Evolutionary conservation across 1,140 invertebrate species (phyloP).

Genomic region (Sminthurinus signatus): DNA sequence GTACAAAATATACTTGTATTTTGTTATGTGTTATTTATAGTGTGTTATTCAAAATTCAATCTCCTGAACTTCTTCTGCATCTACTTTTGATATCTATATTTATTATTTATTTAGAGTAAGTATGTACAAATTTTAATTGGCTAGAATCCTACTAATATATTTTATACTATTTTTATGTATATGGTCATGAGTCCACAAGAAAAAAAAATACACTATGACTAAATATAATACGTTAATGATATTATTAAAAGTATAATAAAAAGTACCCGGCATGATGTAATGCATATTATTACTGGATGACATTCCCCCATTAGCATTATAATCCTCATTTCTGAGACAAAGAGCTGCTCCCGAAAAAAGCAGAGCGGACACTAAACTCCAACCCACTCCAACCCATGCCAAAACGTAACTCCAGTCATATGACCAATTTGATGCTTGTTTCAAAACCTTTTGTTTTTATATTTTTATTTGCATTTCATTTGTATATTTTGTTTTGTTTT

Average conservation of each 20-base stretch:
- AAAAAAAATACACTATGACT: neutral
- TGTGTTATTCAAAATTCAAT: too few relatives aligned
- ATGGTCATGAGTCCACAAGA: neutral
- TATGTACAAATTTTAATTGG: neutral
- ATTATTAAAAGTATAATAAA: conserved; percentile 2
- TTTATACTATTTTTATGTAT: neutral
- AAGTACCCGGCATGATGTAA: conserved; percentile 92
- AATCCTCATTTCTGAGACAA: conserved; percentile 74
- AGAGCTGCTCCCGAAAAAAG: conserved; percentile 86
- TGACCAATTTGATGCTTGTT: conserved; percentile 73
- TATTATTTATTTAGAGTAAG: too few relatives aligned
- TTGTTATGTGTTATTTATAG: too few relatives aligned
- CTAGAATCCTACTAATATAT: conserved; percentile 11
- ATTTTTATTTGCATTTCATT: too few relatives aligned
- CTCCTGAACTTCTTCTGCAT: too few relatives aligned
- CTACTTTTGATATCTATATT: too few relatives aligned
- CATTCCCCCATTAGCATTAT: conserved; percentile 49
- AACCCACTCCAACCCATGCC: conserved; percentile 87
- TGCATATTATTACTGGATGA: conserved; percentile 74
- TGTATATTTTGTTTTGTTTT: too few relatives aligned
- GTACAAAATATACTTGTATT: too few relatives aligned
- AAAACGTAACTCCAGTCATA: conserved; percentile 95
- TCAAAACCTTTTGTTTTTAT: conserved; percentile 64
- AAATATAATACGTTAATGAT: neutral
- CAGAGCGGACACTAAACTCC: conserved; percentile 78